phyloP scores from a whole-genome alignment of 2,113 vertebrate species.

The Pachypanchax playfairii region DNA sequence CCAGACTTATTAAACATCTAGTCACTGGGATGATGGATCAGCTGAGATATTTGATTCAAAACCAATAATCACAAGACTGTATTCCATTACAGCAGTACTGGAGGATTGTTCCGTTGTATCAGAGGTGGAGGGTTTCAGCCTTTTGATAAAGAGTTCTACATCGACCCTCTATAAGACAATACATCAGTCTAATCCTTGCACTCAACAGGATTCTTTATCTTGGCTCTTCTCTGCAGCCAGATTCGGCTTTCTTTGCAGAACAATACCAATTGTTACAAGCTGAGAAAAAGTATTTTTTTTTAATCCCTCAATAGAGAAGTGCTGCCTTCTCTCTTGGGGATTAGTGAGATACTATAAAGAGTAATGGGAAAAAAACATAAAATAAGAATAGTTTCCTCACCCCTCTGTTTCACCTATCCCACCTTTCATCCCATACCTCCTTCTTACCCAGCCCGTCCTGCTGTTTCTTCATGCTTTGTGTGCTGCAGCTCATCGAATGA shows the following conservation, averaged over 20 bases:
- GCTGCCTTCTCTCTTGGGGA: constrained; percentile 53
- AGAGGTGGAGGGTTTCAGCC: constrained; percentile 35
- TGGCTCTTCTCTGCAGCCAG: constrained; percentile 45
- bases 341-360: constrained; percentile 61
- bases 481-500: constrained; percentile 39
- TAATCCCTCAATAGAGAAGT: constrained; percentile 58
- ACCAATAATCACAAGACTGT: constrained; percentile 17
- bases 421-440: constrained; percentile 55
- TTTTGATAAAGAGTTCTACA: constrained; percentile 14
- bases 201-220: constrained; percentile 66
- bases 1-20: constrained; percentile 7
- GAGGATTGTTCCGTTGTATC: constrained; percentile 28
- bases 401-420: constrained; percentile 49
- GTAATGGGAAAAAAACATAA: constrained; percentile 1
- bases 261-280: constrained; percentile 63
- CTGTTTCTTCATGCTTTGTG: constrained; percentile 52
- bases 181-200: constrained; percentile 50
- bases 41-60: constrained; percentile 24
- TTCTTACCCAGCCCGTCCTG: constrained; percentile 16
- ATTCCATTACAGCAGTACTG: constrained; percentile 26
- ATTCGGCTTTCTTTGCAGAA: constrained; percentile 50
- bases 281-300: constrained; percentile 58
- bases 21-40: background rate
- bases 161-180: constrained; percentile 50
- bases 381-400: constrained; percentile 50